Evolutionary conservation across 2,797 vertebrate genomes (phyloP).

Genomic region (Chelon labrosus): DNA sequence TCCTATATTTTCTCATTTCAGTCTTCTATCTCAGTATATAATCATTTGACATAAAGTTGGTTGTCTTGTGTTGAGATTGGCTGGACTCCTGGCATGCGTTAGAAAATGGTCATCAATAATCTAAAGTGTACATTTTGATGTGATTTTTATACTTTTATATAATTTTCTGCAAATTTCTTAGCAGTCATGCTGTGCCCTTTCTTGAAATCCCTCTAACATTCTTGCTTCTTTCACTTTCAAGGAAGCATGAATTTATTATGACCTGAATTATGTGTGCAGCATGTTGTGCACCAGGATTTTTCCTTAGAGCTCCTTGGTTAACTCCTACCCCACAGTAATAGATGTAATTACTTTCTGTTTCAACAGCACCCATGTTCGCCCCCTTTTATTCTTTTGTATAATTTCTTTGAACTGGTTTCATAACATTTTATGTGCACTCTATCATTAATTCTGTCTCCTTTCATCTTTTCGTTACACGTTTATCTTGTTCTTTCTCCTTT

Average conservation of each 20-base stretch:
- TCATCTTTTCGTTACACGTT: neutral
- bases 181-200: neutral
- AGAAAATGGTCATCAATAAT: neutral
- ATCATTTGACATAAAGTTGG: neutral
- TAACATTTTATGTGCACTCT: neutral
- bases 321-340: neutral
- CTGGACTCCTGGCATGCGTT: neutral
- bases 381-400: constrained; percentile 6
- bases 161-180: neutral
- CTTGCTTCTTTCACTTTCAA: neutral
- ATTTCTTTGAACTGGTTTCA: constrained; percentile 30
- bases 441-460: constrained; percentile 19
- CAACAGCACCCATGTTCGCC: constrained; percentile 18
- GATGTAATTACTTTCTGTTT: constrained; percentile 23
- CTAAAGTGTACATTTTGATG: neutral
- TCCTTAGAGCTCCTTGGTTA: constrained; percentile 3
- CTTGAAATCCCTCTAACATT: neutral
- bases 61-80: neutral
- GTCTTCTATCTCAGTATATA: neutral
- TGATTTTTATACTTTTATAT: neutral
- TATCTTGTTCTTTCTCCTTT: neutral
- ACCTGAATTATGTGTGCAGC: neutral
- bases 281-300: neutral
- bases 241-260: constrained; percentile 13
- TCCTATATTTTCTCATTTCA: neutral